Evolutionary conservation across 2,797 vertebrate genomes (phyloP), one percentile per base, ranked within the genome.

Genomic region (Glossophaga mutica): DNA sequence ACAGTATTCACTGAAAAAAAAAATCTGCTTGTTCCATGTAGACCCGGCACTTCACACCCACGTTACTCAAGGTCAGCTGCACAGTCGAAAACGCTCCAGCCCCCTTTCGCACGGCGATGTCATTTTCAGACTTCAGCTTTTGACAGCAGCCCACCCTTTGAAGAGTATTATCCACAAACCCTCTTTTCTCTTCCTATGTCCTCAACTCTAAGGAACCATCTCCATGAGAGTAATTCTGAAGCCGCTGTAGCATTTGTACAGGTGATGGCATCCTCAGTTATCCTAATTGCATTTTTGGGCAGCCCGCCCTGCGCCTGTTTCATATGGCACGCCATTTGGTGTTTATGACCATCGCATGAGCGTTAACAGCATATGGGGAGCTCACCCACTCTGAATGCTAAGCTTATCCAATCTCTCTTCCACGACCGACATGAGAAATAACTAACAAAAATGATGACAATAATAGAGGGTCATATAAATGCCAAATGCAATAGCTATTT

Each of bases 231-330:
- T 89, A 91, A 83, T 96, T 96, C 94, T 91, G 94, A 96, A 97
- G 96, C 87, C 68, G 74, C 92, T 89, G 67, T 32, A 62, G 42
- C 76, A 91, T 96, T 96, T 94, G 62, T 46, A 39, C 71, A 87
- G 90, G 96, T 89, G 94, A 98, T 98, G 96, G 85, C 98, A 97
- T 98, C 98, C 96, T 65, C 12, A 34, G 87, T 97, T 98, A 97
- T 98, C 98, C 97, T 98, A 98, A 98, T 97, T 98, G 96, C 96
- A 96, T 94, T 90, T 97, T 98, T 98, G 97, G 96, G 98, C 97
- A 97, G 59, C 95, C 92, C 62, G 18, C 97, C 96, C 96, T 96
- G 95, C 94, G 95, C 94, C 97, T 96, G 97, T 96, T 97, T 98
- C 94, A 95, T 94, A 97, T 97, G 97, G 97, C 96, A 83, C 94